Evolutionary conservation across 2,797 vertebrate species (phyloP), one percentile per base, ranked within the genome.

Genomic region (Diplodus puntazzo): DNA sequence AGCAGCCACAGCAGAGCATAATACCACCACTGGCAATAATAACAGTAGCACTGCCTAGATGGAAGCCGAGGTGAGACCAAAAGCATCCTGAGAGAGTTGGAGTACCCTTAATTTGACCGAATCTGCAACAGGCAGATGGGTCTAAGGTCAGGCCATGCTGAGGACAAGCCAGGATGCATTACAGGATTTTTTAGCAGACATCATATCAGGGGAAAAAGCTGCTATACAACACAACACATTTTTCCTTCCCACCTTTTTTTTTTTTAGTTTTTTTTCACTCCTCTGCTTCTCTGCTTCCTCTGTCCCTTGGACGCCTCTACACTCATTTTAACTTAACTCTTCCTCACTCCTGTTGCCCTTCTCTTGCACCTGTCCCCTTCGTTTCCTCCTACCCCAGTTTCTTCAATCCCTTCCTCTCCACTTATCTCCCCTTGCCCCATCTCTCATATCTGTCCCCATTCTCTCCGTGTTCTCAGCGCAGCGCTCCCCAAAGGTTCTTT

Each of bases 401-500:
- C 77, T 48, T 60, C 77, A 48, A 49, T 3, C 68, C 20, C 66
- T 57, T 52, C 53, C 39, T 64, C 42, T 23, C 8, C 3, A 14
- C 53, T 62, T 49, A 45, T 30, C 65, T 13, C 48, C 39, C 42
- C 50, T 2, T 11, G 48, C 75, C 83, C 71, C 50, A 87, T 91
- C 79, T 84, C 81, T 91, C 80, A 87, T 83, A 86, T 69, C 68
- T 86, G 90, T 88, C 89, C 88, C 75, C 82, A 86, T 89, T 93
- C 89, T 81, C 87, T 81, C 79, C 13, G 39, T 42, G 45, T 68
- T 88, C 75, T 82, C 60, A 23, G 46, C 74, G 72, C 76, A 39
- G 46, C 17, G 20, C 63, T 90, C 85, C 91, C 92, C 82, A 84
- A 88, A 93, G 91, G 84, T 91, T 90, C 72, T 85, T 87, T 74